Percentiles rank a stretch among this genome's conserved stretches.
Evolutionary conservation across 1,140 invertebrate species (phyloP).

Genomic region (Ceratina japonica): DNA sequence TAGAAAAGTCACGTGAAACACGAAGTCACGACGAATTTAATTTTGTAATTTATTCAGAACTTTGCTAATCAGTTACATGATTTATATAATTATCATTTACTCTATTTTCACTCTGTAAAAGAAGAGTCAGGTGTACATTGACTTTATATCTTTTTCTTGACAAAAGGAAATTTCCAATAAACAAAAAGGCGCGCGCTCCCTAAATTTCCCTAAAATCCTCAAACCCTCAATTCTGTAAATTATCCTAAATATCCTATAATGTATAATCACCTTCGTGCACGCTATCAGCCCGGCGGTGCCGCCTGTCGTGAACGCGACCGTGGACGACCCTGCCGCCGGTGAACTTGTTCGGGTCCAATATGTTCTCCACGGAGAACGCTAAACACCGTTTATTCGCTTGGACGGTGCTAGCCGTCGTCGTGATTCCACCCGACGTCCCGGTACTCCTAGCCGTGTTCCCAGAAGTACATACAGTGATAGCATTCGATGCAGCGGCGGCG

Average conservation of each 20-base stretch:
- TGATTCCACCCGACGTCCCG: constrained; percentile 62
- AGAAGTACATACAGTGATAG: constrained; percentile 66
- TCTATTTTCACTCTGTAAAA: no score
- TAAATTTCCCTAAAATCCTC: background rate
- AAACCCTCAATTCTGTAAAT: no score
- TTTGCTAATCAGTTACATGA: no score
- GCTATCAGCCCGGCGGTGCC: constrained; percentile 76
- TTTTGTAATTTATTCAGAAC: no score
- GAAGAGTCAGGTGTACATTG: no score
- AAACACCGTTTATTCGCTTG: constrained; percentile 79
- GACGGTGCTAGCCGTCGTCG: constrained; percentile 67
- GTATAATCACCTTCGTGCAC: constrained; percentile 79
- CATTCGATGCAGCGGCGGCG: constrained; percentile 66
- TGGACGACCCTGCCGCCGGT: constrained; percentile 82
- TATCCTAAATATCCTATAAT: no score
- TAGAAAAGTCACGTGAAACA: no score
- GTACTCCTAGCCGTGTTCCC: constrained; percentile 60
- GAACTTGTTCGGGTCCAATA: constrained; percentile 94
- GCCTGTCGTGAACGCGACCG: constrained; percentile 67
- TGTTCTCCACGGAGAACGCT: constrained; percentile 95
- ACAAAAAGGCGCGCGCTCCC: no score
- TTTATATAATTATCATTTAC: no score
- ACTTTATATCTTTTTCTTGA: no score
- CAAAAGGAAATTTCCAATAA: no score
- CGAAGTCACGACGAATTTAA: no score